These are phyloP conservation scores for Plecturocebus donacophilus DNA, from an alignment of 2,113 vertebrate genomes.

Conservation along the genomic window DNA sequence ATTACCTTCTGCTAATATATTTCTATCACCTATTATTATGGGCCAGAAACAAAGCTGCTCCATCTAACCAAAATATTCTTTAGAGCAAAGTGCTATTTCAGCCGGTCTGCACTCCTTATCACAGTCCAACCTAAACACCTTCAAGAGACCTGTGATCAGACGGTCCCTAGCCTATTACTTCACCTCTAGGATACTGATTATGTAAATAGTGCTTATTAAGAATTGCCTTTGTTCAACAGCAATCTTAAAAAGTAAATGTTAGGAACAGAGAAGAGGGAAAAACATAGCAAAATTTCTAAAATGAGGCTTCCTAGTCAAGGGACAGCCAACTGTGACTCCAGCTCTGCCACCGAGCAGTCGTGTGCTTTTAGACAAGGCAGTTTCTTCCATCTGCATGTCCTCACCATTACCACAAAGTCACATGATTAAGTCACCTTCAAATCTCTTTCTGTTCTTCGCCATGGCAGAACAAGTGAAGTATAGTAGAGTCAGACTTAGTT, in stretches of 20 bases:
- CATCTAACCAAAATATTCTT: neutral
- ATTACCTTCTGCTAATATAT: neutral
- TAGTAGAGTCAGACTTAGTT: neutral
- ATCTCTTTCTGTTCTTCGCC: neutral
- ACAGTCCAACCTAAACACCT: neutral
- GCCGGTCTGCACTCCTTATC: neutral
- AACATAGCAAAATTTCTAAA: neutral
- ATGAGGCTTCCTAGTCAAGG: neutral
- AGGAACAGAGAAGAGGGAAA: neutral
- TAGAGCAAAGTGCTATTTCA: neutral
- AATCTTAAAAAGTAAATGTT: slow-evolving; percentile 4
- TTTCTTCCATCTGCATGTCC: neutral
- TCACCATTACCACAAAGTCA: neutral
- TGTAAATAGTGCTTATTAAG: neutral
- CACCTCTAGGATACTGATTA: neutral
- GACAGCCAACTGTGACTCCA: neutral
- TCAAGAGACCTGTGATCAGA: neutral
- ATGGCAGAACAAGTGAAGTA: neutral
- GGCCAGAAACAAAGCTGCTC: neutral
- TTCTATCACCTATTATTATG: neutral
- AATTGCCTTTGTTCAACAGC: neutral
- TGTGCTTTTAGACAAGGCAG: neutral
- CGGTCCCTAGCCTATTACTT: neutral
- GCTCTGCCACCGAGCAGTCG: neutral
- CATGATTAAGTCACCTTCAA: neutral